Percentiles rank a stretch among this genome's conserved stretches.
Evolutionary conservation across 2,888 invertebrate genomes (phyloP).

Genomic region (Mythimna albipuncta): DNA sequence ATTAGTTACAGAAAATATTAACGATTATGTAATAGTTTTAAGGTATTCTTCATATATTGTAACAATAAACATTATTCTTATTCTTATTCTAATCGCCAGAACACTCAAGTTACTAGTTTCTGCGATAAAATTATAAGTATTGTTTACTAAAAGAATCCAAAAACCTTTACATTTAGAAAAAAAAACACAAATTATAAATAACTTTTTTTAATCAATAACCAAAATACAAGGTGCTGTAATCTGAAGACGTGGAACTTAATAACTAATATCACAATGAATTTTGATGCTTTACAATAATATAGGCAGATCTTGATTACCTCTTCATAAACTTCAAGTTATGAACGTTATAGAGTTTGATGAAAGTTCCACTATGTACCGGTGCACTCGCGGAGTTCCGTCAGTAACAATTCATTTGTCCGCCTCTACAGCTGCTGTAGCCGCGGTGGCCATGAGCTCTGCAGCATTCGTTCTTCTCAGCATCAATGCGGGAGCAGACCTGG

Average conservation of each 20-base stretch:
- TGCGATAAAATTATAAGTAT: no score
- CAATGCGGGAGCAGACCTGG: slow-evolving; percentile 31
- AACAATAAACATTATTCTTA: no score
- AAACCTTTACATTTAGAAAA: neutral
- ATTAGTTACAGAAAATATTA: no score
- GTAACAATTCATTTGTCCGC: neutral
- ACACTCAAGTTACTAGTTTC: no score
- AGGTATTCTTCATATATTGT: no score
- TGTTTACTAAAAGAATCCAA: no score
- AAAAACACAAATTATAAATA: neutral
- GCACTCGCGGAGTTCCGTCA: neutral
- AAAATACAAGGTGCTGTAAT: neutral
- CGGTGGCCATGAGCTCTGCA: slow-evolving; percentile 40
- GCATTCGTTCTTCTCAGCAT: slow-evolving; percentile 28
- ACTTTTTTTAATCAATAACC: neutral
- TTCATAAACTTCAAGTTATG: neutral
- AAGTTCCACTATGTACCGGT: neutral
- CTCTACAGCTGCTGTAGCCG: neutral
- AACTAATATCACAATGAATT: neutral
- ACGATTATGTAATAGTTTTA: no score
- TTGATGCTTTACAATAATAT: neutral
- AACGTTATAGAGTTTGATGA: neutral
- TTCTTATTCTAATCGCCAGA: no score
- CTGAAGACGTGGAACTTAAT: neutral
- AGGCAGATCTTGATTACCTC: neutral